Evolutionary conservation across 2,888 invertebrate genomes (phyloP).

Genomic region (Drosophila incognita): DNA sequence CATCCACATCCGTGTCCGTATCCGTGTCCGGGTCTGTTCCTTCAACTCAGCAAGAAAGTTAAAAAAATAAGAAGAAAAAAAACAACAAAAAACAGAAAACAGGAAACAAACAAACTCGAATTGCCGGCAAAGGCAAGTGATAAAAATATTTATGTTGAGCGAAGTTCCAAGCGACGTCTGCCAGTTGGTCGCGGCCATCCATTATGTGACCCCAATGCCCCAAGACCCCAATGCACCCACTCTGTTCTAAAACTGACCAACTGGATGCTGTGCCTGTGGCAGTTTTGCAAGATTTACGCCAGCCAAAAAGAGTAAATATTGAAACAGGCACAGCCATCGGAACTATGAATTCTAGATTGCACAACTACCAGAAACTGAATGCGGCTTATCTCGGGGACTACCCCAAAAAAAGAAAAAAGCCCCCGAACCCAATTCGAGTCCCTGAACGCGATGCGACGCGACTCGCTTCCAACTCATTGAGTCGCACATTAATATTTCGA

Average conservation of each 20-base stretch:
- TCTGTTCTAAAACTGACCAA: constrained; percentile 15
- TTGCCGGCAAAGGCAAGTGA: constrained; percentile 62
- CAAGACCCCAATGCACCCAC: not conserved
- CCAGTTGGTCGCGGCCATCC: constrained; percentile 44
- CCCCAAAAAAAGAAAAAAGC: constrained; percentile 19
- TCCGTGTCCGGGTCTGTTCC: constrained; percentile 4
- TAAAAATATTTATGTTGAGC: constrained; percentile 80
- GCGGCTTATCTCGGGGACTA: constrained; percentile 57
- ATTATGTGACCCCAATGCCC: constrained; percentile 32
- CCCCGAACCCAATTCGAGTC: not conserved
- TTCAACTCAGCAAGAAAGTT: constrained; percentile 38
- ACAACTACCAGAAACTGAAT: constrained; percentile 42
- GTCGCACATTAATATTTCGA: constrained; percentile 78
- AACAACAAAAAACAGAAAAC: constrained; percentile 6
- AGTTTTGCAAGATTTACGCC: constrained; percentile 50
- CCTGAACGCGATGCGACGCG: constrained; percentile 12
- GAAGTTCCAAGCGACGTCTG: constrained; percentile 66
- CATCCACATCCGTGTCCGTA: constrained; percentile 24
- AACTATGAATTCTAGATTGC: not conserved
- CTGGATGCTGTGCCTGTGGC: constrained; percentile 21
- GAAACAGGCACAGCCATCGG: constrained; percentile 42
- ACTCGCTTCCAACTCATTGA: constrained; percentile 76
- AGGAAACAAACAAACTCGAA: constrained; percentile 47
- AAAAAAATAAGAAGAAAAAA: constrained; percentile 9
- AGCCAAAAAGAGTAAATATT: constrained; percentile 57